Conservation (phyloP, 1,140 invertebrate genomes). For the Zaprionus ghesquierei region DNA sequence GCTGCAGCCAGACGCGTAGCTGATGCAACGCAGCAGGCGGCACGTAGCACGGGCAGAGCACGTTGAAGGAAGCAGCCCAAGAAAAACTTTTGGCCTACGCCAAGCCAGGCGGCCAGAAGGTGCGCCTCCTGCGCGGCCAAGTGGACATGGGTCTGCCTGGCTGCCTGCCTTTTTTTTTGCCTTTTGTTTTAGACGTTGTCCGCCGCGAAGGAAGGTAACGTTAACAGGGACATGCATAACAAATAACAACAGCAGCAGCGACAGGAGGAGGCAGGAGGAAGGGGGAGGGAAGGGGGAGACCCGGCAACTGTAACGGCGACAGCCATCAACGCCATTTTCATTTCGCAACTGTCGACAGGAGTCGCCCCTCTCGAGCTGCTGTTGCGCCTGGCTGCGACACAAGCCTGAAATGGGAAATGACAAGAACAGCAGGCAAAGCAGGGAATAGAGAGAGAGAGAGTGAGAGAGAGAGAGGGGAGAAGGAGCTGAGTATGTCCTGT, state of each 20-base stretch:
- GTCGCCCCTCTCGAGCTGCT: conserved; percentile 17
- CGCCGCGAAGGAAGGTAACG: conserved; percentile 23
- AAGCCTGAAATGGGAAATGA: conserved; percentile 57
- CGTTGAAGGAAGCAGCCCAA: background rate
- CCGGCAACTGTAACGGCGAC: conserved; percentile 41
- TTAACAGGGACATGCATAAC: conserved; percentile 42
- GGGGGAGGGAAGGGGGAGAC: background rate
- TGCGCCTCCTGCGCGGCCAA: background rate
- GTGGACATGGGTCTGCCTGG: conserved; percentile 16
- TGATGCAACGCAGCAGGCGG: conserved; percentile 64
- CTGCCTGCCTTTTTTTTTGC: conserved; percentile 1
- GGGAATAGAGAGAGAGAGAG: background rate
- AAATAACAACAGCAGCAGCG: conserved; percentile 37
- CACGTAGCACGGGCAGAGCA: conserved; percentile 47
- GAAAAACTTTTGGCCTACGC: conserved; percentile 23
- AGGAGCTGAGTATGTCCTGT: conserved; percentile 22
- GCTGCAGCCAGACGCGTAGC: conserved; percentile 30
- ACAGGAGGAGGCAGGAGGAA: background rate
- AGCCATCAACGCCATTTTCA: conserved; percentile 73
- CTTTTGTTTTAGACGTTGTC: conserved; percentile 19
- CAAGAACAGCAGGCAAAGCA: conserved; percentile 36
- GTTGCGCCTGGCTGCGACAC: conserved; percentile 28
- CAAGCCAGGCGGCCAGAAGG: background rate
- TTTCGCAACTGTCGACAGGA: conserved; percentile 67
- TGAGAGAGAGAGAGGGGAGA: background rate